A percentile compares a stretch with the other conserved stretches of the same genome.
Conservation (phyloP, 2,113 vertebrate species). For the Callionymus lyra region DNA sequence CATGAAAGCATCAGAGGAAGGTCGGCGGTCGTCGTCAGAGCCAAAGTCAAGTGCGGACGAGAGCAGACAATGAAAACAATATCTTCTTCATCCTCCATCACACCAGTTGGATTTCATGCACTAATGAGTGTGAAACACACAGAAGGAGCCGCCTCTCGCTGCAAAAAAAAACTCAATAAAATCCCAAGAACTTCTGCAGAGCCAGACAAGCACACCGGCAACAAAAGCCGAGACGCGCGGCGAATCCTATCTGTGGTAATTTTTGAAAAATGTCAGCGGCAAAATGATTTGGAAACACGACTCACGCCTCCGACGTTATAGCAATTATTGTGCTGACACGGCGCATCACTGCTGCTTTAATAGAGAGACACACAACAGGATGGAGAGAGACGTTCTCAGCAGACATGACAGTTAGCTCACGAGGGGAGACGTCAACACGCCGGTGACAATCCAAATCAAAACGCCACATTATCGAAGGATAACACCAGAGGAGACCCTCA, state of each 20-base stretch:
- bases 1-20: slow-evolving; percentile 60
- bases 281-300: slow-evolving; percentile 44
- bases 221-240: slow-evolving; percentile 24
- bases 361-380: slow-evolving; percentile 38
- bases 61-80: slow-evolving; percentile 37
- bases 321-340: slow-evolving; percentile 51
- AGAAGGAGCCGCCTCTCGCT: slow-evolving; percentile 11
- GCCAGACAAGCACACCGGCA: slow-evolving; percentile 18
- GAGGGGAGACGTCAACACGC: slow-evolving; percentile 41
- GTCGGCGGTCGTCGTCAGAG: slow-evolving; percentile 37
- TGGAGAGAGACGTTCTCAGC: slow-evolving; percentile 43
- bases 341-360: slow-evolving; percentile 46
- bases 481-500: slow-evolving; percentile 26
- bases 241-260: slow-evolving; percentile 41
- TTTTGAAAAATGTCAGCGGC: slow-evolving; percentile 45
- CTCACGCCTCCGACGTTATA: slow-evolving; percentile 37
- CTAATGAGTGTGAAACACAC: slow-evolving; percentile 47
- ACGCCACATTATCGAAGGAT: slow-evolving; percentile 42
- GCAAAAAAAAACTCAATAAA: slow-evolving; percentile 22
- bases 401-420: slow-evolving; percentile 51
- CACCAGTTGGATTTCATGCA: slow-evolving; percentile 43
- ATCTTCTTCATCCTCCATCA: slow-evolving; percentile 35
- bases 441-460: slow-evolving; percentile 43
- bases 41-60: slow-evolving; percentile 40
- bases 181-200: slow-evolving; percentile 20